Base-by-base conservation (phyloP, 2,888 invertebrate species). In the Noctua pronuba region DNA sequence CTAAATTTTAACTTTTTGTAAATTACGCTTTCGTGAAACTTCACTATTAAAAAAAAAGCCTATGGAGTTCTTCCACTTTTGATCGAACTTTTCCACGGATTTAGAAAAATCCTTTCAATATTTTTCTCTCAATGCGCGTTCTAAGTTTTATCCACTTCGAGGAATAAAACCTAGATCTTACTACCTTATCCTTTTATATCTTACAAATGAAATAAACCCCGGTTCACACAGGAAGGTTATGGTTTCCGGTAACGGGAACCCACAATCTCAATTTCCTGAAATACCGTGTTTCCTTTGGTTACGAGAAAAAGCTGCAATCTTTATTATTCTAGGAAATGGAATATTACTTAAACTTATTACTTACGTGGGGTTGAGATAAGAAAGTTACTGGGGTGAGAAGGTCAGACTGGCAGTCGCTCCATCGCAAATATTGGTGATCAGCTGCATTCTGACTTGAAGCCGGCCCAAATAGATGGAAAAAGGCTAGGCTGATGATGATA, bases 261-360 rank as follows among this genome's bases (percentile, higher is more conserved):
- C 71, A 55, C 62, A 66, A 78, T 83, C 69, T 70, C 60, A 83
- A 80, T 80, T 79, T 71, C 66, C 70, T 82, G 83, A 64, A 82
- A 18, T 62, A 24, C 31, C 38, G 28, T 67, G 31, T 41, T 78
- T 66, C 46, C 46, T 46, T 52, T 18, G 49, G 58, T n/a, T 77
- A 44, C 24, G 1, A 44, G 44, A 21, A 60, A 49, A 66, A 16
- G 1, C 28, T 58, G 13, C 49, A 35, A 65, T 46, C 55, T 41
- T 58, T 49, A 55, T 46, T n/a, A n/a, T 65, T 82, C 24, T 38
- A 18, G 31, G 55, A 65, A 82, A 46, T 3, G 31, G 18, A 74
- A 65, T 35, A 18, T 62, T 52, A 60, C 18, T 77, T 60, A n/a
- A 13, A 49, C 38, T 16, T 65, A 8, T n/a, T 65, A 64, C 24